Percentiles rank a stretch among this genome's conserved stretches.
Evolutionary conservation across 92 coral and sea anemone species (phyloP).

Genomic region (Epizoanthus illoricatus): DNA sequence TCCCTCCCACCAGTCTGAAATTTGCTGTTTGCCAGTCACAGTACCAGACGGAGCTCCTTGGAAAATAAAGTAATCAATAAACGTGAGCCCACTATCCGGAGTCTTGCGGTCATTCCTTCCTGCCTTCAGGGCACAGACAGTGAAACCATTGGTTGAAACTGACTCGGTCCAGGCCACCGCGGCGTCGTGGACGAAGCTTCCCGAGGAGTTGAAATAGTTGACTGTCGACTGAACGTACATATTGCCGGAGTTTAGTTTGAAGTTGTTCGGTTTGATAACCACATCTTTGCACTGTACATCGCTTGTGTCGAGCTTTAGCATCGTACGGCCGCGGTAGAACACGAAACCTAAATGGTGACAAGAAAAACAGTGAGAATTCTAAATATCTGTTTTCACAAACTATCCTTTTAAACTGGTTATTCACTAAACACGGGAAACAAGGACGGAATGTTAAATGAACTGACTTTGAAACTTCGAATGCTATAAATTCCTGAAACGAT

Average conservation of each 20-base stretch:
- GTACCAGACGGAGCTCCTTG: conserved; percentile 73
- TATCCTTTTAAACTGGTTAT: background rate
- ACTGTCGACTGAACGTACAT: conserved; percentile 59
- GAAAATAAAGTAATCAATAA: conserved; percentile 68
- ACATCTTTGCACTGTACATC: conserved; percentile 63
- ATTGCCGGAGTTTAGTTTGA: conserved; percentile 24
- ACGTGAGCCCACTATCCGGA: conserved; percentile 75
- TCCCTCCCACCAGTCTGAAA: conserved; percentile 84
- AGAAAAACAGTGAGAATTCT: background rate
- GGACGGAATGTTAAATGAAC: too few species aligned
- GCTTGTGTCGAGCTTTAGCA: conserved; percentile 49
- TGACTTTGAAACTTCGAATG: too few species aligned
- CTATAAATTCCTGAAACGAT: too few species aligned
- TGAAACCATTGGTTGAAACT: conserved; percentile 43
- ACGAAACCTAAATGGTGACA: conserved; percentile 54
- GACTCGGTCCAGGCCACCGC: conserved; percentile 83
- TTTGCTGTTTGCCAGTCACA: conserved; percentile 45
- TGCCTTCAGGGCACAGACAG: conserved; percentile 70
- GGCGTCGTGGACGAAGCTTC: conserved; percentile 66
- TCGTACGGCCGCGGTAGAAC: conserved; percentile 71
- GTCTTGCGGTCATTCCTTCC: conserved; percentile 74
- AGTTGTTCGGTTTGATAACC: conserved; percentile 20
- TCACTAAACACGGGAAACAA: background rate
- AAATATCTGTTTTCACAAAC: background rate
- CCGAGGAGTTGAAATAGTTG: conserved; percentile 63